phyloP scores from a whole-genome alignment of 2,113 vertebrate species.

The Pseudolaguvia tuberculata region DNA sequence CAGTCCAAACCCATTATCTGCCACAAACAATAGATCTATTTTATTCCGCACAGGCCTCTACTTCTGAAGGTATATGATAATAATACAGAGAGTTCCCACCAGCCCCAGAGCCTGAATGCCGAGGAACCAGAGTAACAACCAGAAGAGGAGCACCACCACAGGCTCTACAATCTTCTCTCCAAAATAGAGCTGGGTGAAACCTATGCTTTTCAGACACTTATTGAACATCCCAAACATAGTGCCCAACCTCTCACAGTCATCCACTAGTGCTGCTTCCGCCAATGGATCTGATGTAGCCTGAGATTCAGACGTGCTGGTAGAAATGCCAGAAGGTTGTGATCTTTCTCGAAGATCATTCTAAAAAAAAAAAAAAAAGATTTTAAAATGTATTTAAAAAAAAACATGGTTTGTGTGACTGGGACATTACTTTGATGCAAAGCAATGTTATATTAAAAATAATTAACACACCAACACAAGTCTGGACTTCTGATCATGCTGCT shows the following conservation, averaged over 20 bases:
- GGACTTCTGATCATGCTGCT: too few relatives aligned
- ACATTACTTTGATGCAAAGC: too few relatives aligned
- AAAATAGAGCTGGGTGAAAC: conserved; percentile 92
- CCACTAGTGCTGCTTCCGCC: conserved; percentile 58
- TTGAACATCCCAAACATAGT: conserved; percentile 94
- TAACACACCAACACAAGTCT: too few relatives aligned
- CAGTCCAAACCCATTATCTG: conserved; percentile 1
- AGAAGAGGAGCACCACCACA: conserved; percentile 87
- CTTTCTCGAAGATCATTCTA: conserved; percentile 35
- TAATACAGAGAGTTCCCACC: conserved; percentile 89
- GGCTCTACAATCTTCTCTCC: conserved; percentile 92
- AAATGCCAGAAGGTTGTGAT: neutral
- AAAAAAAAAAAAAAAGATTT: conserved; percentile 20
- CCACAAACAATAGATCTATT: too few relatives aligned
- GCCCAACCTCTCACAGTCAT: conserved; percentile 91
- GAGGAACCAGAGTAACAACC: conserved; percentile 92
- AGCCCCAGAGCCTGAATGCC: conserved; percentile 91
- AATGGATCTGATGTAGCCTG: conserved; percentile 34
- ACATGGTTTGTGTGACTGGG: neutral
- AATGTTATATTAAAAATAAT: too few relatives aligned
- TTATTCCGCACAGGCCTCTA: conserved; percentile 50
- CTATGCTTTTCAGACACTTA: conserved; percentile 82
- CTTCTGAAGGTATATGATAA: conserved; percentile 95
- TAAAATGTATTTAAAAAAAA: conserved; percentile 30
- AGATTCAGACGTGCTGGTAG: conserved; percentile 17